A percentile compares a stretch with the other conserved stretches of the same genome.
Conservation (phyloP, 2,888 invertebrate genomes). For the Polydesmus complanatus region DNA sequence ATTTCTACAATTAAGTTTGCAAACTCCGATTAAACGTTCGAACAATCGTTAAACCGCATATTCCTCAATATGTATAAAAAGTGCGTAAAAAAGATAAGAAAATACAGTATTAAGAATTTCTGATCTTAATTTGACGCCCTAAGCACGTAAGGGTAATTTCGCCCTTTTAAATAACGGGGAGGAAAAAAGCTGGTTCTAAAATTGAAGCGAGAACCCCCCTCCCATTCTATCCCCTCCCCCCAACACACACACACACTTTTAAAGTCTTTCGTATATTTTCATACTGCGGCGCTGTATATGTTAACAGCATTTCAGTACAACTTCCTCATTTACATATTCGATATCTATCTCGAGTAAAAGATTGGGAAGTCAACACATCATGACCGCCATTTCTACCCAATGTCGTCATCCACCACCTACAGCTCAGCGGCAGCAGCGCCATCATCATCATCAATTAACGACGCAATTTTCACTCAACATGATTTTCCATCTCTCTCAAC, state of each 20-base stretch:
- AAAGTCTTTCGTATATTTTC: no score
- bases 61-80: background rate
- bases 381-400: background rate
- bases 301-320: background rate
- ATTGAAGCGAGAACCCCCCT: no score
- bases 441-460: background rate
- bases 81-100: background rate
- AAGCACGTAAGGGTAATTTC: background rate
- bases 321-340: background rate
- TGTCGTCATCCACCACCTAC: background rate
- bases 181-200: no score
- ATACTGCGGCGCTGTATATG: background rate
- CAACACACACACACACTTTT: no score
- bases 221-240: no score
- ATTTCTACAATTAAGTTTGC: no score
- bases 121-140: background rate
- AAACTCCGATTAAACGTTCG: background rate
- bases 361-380: background rate
- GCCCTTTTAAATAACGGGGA: no score
- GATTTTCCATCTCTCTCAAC: slow-evolving; percentile 5
- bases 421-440: background rate
- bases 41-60: background rate
- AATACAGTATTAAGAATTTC: no score
- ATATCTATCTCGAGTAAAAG: background rate
- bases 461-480: background rate